Evolutionary conservation across 2,797 vertebrate genomes (phyloP).

Genomic region (Toxotes lorentzi): DNA sequence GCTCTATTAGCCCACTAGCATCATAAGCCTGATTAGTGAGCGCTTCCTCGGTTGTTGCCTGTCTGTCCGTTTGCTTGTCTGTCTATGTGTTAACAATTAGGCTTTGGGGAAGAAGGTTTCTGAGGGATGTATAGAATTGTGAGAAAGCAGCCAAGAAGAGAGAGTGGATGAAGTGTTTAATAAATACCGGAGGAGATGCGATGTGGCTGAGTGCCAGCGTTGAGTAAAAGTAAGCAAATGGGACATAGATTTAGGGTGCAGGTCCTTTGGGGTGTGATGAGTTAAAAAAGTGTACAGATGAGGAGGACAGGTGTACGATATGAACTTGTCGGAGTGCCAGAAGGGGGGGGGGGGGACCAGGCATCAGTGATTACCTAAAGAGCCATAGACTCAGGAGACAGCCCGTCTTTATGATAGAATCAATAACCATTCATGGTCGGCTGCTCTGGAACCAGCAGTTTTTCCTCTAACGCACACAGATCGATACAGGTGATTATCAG

Average conservation of each 20-base stretch:
- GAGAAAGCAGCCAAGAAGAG: constrained; percentile 26
- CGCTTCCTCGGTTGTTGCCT: constrained; percentile 47
- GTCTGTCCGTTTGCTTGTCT: constrained; percentile 48
- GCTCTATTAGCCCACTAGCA: constrained; percentile 91
- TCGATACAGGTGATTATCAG: constrained; percentile 82
- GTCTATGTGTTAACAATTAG: constrained; percentile 26
- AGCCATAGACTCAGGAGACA: constrained; percentile 69
- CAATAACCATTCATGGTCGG: constrained; percentile 78
- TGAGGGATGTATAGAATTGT: constrained; percentile 17
- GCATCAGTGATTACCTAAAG: constrained; percentile 77
- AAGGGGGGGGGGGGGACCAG: constrained; percentile 26
- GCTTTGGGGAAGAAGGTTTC: constrained; percentile 14
- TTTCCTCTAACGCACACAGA: constrained; percentile 71
- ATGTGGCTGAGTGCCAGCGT: neutral
- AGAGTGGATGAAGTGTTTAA: neutral
- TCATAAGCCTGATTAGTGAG: constrained; percentile 94
- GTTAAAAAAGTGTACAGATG: constrained; percentile 23
- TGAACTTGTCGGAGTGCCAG: constrained; percentile 54
- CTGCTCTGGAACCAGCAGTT: constrained; percentile 70
- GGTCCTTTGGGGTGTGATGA: neutral
- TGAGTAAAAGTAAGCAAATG: constrained; percentile 10
- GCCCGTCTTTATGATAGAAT: constrained; percentile 77
- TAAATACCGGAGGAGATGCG: constrained; percentile 10
- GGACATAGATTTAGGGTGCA: constrained; percentile 7
- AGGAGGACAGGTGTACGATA: constrained; percentile 54